Base-by-base conservation (phyloP, 2,113 vertebrate species). In the Toxostoma redivivum region DNA sequence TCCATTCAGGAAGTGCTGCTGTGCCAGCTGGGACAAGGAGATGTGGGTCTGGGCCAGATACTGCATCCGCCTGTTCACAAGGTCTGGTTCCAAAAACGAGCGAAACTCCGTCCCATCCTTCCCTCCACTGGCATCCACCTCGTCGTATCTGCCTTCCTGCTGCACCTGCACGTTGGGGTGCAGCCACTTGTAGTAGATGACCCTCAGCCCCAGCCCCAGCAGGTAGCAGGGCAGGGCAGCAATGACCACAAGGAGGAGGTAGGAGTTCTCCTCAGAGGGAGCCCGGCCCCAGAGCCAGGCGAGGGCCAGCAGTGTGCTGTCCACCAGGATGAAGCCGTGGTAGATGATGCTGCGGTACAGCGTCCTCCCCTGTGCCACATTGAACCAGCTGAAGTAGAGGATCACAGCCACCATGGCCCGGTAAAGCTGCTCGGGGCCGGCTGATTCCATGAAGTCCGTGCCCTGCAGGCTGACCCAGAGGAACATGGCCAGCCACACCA, bases 311-410 rank as follows among this genome's bases (percentile, higher is more conserved):
- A 99, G 97, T 0, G 8, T 15, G 5, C 97, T 98, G 89, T 99
- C 99, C 10, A 71, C 47, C 33, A 97, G 79, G 9, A 99, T 97
- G 97, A 99, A 99, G 16, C 84, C 0, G 7, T 99, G 98, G 77
- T 99, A 99, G 94, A 99, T 98, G 90, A 96, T 5, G 92, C 98
- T 98, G 60, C 99, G 97, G 81, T 95, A 53, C 22, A 96, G 90
- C 0, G 99, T 99, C 19, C 61, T 97, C 6, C 99, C 99, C 48
- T 97, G 98, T 0, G 98, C 95, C 81, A 99, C 98, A 0, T 99
- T 99, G 91, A 99, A 99, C 99, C 99, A 99, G 97, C 98, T 99
- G 98, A 99, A 99, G 95, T 99, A 99, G 92, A 99, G 99, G 71
- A 99, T 98, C 54, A 98, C 96, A 0, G 98, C 99, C 37, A 99